Evolutionary conservation across 2,113 vertebrate genomes (phyloP).

Genomic region (Pantherophis guttatus): DNA sequence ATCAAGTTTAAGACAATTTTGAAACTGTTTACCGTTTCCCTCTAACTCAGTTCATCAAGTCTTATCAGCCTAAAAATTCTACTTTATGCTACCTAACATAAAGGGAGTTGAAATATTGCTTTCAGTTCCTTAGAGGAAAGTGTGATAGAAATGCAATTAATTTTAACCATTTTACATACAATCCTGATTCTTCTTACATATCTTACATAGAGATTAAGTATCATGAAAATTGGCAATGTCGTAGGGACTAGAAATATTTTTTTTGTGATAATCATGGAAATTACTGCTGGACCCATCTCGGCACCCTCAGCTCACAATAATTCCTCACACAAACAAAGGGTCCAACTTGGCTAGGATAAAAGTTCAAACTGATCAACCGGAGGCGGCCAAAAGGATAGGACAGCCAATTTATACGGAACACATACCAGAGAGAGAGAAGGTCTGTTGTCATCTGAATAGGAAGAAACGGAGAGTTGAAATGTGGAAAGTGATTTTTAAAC

Average conservation of each 20-base stretch:
- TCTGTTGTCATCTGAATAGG: constrained; percentile 40
- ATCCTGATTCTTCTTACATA: background rate
- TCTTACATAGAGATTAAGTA: background rate
- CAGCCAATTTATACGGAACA: background rate
- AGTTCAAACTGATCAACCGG: background rate
- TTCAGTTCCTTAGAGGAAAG: background rate
- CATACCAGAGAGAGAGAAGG: background rate
- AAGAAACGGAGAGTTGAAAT: constrained; percentile 45
- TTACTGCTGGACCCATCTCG: background rate
- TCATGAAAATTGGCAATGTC: background rate
- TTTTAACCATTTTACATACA: background rate
- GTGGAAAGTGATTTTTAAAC: too few species aligned
- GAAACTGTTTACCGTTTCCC: background rate
- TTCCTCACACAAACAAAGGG: background rate
- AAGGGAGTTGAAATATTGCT: background rate
- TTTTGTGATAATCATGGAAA: background rate
- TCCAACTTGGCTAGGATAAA: background rate
- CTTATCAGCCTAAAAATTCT: background rate
- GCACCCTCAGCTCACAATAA: background rate
- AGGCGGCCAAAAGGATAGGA: background rate
- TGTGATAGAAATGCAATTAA: background rate
- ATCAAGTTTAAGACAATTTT: background rate
- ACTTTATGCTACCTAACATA: background rate
- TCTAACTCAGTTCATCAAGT: background rate
- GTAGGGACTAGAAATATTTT: background rate